Base-by-base conservation (phyloP, 2,888 invertebrate species). In the Tinea trinotella region DNA sequence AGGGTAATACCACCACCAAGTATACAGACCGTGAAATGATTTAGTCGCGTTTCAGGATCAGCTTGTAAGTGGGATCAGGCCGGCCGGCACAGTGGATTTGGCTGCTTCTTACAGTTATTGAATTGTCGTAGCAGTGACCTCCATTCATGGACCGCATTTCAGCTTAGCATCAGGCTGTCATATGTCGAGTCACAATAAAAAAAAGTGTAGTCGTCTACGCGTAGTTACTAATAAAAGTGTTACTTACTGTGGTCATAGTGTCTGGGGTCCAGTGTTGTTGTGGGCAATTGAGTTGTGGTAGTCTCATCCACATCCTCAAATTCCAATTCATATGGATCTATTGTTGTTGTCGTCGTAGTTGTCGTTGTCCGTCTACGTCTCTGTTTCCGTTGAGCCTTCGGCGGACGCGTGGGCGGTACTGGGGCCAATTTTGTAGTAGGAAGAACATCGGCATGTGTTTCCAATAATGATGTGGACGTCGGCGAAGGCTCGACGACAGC, bases 191-290 rank as follows among this genome's bases (percentile, higher is more conserved):
- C n/a, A n/a, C n/a, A n/a, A n/a, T n/a, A n/a, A n/a, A n/a, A n/a
- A n/a, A n/a, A n/a, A n/a, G n/a, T n/a, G n/a, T n/a, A n/a, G n/a
- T n/a, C n/a, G n/a, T n/a, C n/a, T n/a, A n/a, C n/a, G n/a, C n/a
- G n/a, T n/a, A n/a, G n/a, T n/a, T n/a, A n/a, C n/a, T 30, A 30
- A 30, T 7, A 22, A 22, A 22, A 22, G 3, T 22, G 7, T 30
- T 4, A 79, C 83, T 74, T 65, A 84, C 84, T 83, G 60, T 84
- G 83, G 61, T 84, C 84, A 56, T 72, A 75, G 7, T 65, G 67
- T 35, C 83, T 63, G 0, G 83, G 83, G 52, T 83, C 82, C 1
- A 75, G 58, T 0, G 83, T 83, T 12, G 83, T 83, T 0, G 82
- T 78, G 0, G 70, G 62, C 0, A 62, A 52, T 0, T 71, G 64